Evolutionary conservation across 1,140 invertebrate species (phyloP), one percentile per base, ranked within the genome.

Genomic region (Temnothorax nylanderi): DNA sequence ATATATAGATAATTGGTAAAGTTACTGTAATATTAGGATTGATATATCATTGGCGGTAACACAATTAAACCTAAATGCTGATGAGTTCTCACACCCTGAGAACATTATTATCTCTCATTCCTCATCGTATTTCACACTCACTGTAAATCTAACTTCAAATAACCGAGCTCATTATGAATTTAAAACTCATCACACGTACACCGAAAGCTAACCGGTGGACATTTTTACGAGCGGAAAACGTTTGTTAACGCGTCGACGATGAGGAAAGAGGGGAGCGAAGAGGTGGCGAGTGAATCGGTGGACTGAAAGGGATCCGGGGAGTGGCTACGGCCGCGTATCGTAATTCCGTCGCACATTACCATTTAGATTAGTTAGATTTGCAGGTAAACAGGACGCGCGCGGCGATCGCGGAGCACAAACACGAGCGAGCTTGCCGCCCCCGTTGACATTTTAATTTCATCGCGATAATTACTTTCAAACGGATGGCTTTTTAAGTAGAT

Each of bases 401-500:
- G 88, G 89, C 92, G 90, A 94, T 93, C 94, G 92, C 93, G 90
- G 90, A 93, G 92, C 92, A 93, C 94, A 94, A 94, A 94, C 93
- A 94, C 90, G 85, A 90, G 90, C 87, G 85, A 82, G 85, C 56
- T 44, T 44, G 56, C 62, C 84, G 65, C 54, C 69, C 62, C 72
- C 65, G 84, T 89, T 86, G 91, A 94, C 94, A 92, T 95, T 95
- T 95, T 95, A 94, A 95, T 95, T 95, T 95, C 93, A 94, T 94
- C 93, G 92, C 88, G 93, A 93, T 95, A 94, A 95, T 95, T 94
- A 95, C 93, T 93, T 93, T 90, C 87, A 93, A 95, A 95, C 93
- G 93, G 89, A 95, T 95, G 93, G 93, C 93, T 94, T 95, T 95
- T 95, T 95, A 94, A 95, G 94, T 94, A 93, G 94, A 95, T 95